phyloP scores from a whole-genome alignment of 2,797 vertebrate species.

The Dendrocincla tyrannina region DNA sequence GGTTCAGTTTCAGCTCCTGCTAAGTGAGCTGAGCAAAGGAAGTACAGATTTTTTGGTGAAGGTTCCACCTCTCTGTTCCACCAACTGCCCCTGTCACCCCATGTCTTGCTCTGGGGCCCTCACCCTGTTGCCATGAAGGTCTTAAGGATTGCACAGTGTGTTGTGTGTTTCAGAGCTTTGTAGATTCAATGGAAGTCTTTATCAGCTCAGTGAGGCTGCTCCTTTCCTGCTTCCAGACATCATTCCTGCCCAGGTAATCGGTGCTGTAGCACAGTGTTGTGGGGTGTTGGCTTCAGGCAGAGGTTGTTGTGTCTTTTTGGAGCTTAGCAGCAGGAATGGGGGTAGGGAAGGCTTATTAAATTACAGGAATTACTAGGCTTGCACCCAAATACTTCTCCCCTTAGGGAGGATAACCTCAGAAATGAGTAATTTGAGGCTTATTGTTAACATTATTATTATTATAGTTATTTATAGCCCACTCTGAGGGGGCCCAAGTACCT shows the following conservation, averaged over 20 bases:
- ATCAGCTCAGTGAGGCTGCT: neutral
- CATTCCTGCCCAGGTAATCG: too few species aligned
- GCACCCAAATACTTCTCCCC: neutral
- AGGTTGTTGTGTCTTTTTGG: neutral
- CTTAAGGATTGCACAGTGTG: accelerated
- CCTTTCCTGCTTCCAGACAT: too few species aligned
- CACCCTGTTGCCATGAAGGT: neutral
- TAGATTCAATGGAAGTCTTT: accelerated
- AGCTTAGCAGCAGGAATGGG: neutral
- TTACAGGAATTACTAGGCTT: neutral
- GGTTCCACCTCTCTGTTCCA: neutral
- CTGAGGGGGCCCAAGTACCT: neutral
- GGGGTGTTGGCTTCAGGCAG: too few species aligned
- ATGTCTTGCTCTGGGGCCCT: neutral
- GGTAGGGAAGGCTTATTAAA: neutral
- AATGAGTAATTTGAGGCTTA: neutral
- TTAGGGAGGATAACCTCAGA: neutral
- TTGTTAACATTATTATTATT: neutral
- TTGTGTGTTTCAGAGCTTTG: neutral
- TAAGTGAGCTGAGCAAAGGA: accelerated
- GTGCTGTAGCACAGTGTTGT: too few species aligned
- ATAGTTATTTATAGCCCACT: too few species aligned
- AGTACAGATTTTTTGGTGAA: neutral
- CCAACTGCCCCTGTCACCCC: accelerated
- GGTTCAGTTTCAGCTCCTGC: neutral